phyloP scores from a whole-genome alignment of 2,888 invertebrate species.

The Drosophila yooni region DNA sequence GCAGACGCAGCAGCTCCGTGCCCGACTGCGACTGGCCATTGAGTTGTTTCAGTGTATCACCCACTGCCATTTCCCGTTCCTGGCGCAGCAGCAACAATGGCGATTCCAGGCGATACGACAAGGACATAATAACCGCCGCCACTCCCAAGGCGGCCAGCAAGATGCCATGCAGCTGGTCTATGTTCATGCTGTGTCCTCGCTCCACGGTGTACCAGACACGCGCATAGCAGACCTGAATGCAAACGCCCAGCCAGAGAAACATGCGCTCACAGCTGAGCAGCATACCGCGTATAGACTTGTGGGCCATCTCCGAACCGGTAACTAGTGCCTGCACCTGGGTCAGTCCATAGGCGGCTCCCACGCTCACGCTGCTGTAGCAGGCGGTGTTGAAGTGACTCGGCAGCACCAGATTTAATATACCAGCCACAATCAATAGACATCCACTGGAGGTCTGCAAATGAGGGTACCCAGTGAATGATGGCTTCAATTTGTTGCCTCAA shows the following conservation, averaged over 20 bases:
- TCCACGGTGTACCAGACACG: conserved; percentile 73
- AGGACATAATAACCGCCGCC: conserved; percentile 65
- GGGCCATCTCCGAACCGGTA: conserved; percentile 79
- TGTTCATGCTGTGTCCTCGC: conserved; percentile 64
- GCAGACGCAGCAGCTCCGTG: conserved; percentile 66
- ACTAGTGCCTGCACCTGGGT: conserved; percentile 80
- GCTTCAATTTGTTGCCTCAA: neutral
- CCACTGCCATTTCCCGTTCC: conserved; percentile 71
- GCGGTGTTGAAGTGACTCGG: conserved; percentile 65
- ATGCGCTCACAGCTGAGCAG: conserved; percentile 80
- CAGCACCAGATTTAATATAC: conserved; percentile 68
- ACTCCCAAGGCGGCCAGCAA: conserved; percentile 72
- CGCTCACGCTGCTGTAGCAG: conserved; percentile 74
- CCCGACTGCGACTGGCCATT: conserved; percentile 52
- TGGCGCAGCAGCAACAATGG: conserved; percentile 74
- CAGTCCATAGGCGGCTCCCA: conserved; percentile 82
- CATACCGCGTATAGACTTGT: conserved; percentile 79
- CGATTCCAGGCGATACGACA: conserved; percentile 75
- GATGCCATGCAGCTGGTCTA: conserved; percentile 82
- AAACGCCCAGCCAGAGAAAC: conserved; percentile 82
- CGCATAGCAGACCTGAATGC: conserved; percentile 77
- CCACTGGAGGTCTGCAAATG: conserved; percentile 74
- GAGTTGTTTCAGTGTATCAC: conserved; percentile 63
- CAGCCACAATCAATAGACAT: conserved; percentile 76
- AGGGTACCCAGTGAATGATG: too few relatives aligned